Conservation (phyloP, 2,113 vertebrate genomes). For the Bos indicus region DNA sequence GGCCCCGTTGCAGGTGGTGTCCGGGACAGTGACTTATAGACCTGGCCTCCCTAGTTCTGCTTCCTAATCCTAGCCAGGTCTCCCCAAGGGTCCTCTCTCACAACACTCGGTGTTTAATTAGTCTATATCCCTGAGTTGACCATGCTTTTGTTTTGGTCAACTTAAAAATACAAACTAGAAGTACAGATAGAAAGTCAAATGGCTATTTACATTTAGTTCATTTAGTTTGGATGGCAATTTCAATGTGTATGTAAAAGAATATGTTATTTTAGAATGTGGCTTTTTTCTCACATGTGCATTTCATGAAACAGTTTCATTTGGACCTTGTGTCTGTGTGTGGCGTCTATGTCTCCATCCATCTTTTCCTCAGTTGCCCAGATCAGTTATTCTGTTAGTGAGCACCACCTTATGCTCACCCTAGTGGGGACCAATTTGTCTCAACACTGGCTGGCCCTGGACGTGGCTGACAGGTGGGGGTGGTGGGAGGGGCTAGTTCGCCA, state of each 20-base stretch:
- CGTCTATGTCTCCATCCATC: background rate
- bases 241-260: background rate
- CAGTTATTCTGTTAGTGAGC: background rate
- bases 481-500: too few species aligned
- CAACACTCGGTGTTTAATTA: background rate
- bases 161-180: background rate
- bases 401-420: background rate
- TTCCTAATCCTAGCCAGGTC: background rate
- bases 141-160: background rate
- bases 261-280: background rate
- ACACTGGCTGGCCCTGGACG: background rate
- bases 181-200: background rate
- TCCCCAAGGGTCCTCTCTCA: background rate
- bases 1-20: background rate
- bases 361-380: background rate
- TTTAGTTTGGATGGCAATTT: background rate
- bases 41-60: background rate
- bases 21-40: background rate
- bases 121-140: background rate
- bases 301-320: background rate
- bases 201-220: background rate
- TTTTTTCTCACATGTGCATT: background rate
- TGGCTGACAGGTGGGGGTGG: rapidly evolving
- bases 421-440: background rate
- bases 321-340: background rate